phyloP scores from a whole-genome alignment of 2,113 vertebrate species.

The Haliaeetus leucogaster region DNA sequence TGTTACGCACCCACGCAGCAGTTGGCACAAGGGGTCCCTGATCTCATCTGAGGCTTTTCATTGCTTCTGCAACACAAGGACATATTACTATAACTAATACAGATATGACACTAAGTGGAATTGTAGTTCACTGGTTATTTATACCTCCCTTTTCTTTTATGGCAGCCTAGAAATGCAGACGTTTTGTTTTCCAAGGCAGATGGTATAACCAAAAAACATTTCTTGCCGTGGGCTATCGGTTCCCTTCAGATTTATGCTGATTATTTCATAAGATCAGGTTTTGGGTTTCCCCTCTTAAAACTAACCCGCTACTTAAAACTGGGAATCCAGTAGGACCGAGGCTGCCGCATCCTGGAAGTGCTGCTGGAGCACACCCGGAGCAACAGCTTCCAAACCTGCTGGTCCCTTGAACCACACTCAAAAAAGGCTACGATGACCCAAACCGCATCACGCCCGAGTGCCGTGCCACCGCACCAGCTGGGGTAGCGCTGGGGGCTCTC shows the following conservation, averaged over 20 bases:
- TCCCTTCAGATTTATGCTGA: neutral
- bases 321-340: neutral
- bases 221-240: neutral
- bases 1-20: neutral
- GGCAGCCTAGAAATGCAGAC: neutral
- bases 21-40: neutral
- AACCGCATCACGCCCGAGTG: rapidly evolving
- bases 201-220: neutral
- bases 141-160: neutral
- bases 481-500: neutral
- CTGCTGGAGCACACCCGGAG: neutral
- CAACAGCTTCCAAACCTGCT: rapidly evolving
- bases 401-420: neutral
- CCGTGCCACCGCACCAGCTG: too few relatives aligned
- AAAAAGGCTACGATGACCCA: neutral
- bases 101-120: neutral
- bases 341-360: neutral
- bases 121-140: neutral
- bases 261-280: neutral
- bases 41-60: neutral
- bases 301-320: neutral
- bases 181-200: neutral
- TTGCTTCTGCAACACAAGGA: neutral
- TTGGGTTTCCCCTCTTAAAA: neutral
- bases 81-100: neutral